phyloP scores from a whole-genome alignment of 2,888 invertebrate genomes.

The Druceiella hillmani region DNA sequence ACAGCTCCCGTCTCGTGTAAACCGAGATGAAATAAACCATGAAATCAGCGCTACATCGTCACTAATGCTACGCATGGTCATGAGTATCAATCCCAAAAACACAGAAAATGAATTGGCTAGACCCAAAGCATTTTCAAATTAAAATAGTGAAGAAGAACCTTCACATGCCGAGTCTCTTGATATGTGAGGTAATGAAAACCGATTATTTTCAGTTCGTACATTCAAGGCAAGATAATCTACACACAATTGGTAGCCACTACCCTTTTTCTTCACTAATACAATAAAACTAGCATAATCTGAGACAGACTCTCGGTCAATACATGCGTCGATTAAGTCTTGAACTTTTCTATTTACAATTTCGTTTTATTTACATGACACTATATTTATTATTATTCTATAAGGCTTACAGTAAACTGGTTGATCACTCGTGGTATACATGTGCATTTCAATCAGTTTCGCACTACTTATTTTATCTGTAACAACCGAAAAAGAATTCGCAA shows the following conservation, averaged over 20 bases:
- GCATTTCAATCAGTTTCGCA: conserved; percentile 8
- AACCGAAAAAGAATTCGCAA: too few species aligned
- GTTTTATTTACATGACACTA: conserved; percentile 17
- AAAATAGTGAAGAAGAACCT: too few species aligned
- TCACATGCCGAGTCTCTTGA: too few species aligned
- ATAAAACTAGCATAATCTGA: conserved; percentile 24
- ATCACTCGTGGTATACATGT: conserved; percentile 9
- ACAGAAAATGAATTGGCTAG: conserved; percentile 14
- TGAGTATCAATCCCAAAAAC: conserved; percentile 10
- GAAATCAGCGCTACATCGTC: conserved; percentile 9
- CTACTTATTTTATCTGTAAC: too few species aligned
- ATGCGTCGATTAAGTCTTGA: too few species aligned
- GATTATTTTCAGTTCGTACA: too few species aligned
- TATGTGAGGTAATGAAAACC: too few species aligned
- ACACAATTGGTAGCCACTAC: too few species aligned
- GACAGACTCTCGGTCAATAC: conserved; percentile 23
- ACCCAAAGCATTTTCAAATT: conserved; percentile 16
- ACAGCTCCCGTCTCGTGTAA: conserved; percentile 22
- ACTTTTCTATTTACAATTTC: conserved; percentile 17
- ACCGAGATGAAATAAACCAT: conserved; percentile 20
- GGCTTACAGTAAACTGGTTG: conserved; percentile 14
- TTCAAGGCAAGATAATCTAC: too few species aligned
- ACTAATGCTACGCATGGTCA: not conserved
- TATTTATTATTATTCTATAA: too few species aligned
- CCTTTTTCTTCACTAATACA: conserved; percentile 24